Evolutionary conservation across 1,140 invertebrate genomes (phyloP).

Genomic region (Pemphigus obesinymphae): DNA sequence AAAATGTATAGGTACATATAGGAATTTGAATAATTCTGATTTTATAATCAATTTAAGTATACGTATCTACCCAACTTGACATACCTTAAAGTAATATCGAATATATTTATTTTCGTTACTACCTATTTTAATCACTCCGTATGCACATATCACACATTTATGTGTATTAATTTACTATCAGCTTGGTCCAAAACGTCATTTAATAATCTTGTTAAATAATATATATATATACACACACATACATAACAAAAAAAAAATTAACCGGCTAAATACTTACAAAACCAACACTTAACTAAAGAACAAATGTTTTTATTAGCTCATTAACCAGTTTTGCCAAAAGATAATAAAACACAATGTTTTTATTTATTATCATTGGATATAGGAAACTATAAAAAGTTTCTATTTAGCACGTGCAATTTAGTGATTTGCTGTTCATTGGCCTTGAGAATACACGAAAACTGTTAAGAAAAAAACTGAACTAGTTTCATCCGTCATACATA

Average conservation of each 20-base stretch:
- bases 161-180: constrained; percentile 7
- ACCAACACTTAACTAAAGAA: neutral
- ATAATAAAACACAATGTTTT: constrained; percentile 22
- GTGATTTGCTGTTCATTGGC: neutral
- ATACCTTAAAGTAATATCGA: neutral
- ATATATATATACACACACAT: too few species aligned
- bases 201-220: constrained; percentile 25
- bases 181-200: constrained; percentile 17
- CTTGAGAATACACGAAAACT: constrained; percentile 28
- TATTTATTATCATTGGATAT: neutral
- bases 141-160: neutral
- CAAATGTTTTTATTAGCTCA: constrained; percentile 26
- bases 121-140: neutral
- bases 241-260: constrained; percentile 4
- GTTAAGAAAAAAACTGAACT: neutral
- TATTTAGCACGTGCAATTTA: constrained; percentile 10
- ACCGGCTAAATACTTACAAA: neutral
- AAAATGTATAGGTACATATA: neutral
- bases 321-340: neutral
- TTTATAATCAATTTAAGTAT: neutral
- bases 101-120: neutral
- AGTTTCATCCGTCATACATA: neutral
- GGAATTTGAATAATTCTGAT: neutral
- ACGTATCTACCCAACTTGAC: too few species aligned
- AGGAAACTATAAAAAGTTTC: constrained; percentile 5